Evolutionary conservation across 2,113 vertebrate genomes (phyloP).

Genomic region (Halichoeres trimaculatus): DNA sequence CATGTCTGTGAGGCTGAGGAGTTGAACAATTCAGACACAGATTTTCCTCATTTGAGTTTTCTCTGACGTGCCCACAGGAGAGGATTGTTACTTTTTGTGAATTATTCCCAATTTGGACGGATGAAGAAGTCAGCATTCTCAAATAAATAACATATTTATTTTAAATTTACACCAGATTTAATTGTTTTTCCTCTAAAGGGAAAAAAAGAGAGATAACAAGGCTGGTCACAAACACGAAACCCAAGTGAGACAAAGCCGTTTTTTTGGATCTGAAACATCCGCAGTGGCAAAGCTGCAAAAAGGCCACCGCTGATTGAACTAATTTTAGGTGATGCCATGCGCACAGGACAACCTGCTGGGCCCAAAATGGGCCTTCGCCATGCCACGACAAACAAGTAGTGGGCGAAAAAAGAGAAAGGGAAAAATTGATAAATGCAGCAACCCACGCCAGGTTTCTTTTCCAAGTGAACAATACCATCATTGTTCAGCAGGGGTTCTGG

Average conservation of each 20-base stretch:
- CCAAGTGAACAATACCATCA: slow-evolving; percentile 85
- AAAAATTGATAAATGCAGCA: slow-evolving; percentile 82
- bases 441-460: slow-evolving; percentile 83
- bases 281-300: slow-evolving; percentile 66
- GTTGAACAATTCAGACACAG: slow-evolving; percentile 46
- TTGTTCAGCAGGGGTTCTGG: slow-evolving; percentile 85
- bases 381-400: slow-evolving; percentile 81
- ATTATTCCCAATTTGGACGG: too few relatives aligned
- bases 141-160: neutral
- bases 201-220: slow-evolving; percentile 8
- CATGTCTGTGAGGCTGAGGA: slow-evolving; percentile 52
- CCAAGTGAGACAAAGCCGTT: slow-evolving; percentile 56
- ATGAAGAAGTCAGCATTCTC: neutral
- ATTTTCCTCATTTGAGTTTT: neutral
- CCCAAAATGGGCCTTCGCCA: slow-evolving; percentile 79
- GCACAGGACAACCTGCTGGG: slow-evolving; percentile 82
- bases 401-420: slow-evolving; percentile 78
- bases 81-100: neutral
- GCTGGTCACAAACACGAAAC: slow-evolving; percentile 49
- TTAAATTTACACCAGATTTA: neutral
- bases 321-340: slow-evolving; percentile 83
- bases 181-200: slow-evolving; percentile 1
- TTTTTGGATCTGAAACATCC: slow-evolving; percentile 69
- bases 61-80: neutral
- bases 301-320: slow-evolving; percentile 73